These are phyloP conservation scores for Euwallacea similis DNA, from an alignment of 1,140 invertebrate species.

Conservation along the genomic window DNA sequence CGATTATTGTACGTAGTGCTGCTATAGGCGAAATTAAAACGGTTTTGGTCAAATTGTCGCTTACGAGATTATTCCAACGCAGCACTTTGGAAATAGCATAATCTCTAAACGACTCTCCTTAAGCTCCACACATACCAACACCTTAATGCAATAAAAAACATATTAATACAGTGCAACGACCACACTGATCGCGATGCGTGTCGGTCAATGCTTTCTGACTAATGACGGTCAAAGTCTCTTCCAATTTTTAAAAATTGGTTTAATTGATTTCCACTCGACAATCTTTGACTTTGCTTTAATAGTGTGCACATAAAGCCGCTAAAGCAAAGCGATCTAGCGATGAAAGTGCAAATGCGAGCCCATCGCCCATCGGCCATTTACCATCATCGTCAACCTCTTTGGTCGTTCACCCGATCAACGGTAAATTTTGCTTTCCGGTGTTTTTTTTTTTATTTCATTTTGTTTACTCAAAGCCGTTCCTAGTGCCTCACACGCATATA, in stretches of 20 bases:
- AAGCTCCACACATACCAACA: no score
- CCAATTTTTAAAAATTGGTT: constrained; percentile 1
- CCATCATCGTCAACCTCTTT: constrained; percentile 1
- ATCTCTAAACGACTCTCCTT: no score
- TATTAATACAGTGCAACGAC: constrained; percentile 15
- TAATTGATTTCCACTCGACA: no score
- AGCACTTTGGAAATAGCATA: no score
- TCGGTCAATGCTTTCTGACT: constrained; percentile 16
- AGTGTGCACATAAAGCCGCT: no score
- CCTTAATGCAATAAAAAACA: no score
- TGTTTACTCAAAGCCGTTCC: background rate
- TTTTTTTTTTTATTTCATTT: background rate
- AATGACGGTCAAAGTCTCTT: constrained; percentile 14
- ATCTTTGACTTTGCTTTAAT: no score
- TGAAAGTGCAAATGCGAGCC: constrained; percentile 5
- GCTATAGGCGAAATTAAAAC: no score
- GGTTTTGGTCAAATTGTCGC: no score
- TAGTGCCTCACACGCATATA: no score
- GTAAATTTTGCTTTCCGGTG: background rate
- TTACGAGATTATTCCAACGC: no score
- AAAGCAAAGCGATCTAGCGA: background rate
- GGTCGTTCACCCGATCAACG: constrained; percentile 7
- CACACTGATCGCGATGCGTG: constrained; percentile 16
- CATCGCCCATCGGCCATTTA: constrained; percentile 6
- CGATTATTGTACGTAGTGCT: background rate